These are phyloP conservation scores for Montipora foliosa DNA, from an alignment of 64 coral and sea anemone species.

Conservation along the genomic window DNA sequence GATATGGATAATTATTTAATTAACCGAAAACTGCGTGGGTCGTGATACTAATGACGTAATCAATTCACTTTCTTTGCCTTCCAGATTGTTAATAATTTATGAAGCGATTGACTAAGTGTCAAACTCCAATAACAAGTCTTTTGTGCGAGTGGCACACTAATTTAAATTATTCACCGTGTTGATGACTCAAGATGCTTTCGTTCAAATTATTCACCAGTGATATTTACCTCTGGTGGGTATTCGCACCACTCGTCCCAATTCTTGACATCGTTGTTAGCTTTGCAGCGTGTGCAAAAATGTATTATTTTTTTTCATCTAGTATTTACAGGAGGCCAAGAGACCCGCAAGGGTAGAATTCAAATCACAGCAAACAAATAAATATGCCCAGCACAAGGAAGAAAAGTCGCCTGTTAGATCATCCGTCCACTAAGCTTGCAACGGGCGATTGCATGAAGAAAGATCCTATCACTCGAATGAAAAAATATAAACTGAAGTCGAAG, in stretches of 20 bases:
- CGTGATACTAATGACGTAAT: slow-evolving; percentile 13
- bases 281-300: not conserved
- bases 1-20: slow-evolving; percentile 48
- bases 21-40: slow-evolving; percentile 39
- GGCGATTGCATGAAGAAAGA: slow-evolving; percentile 27
- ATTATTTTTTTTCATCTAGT: not conserved
- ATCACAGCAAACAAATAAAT: not conserved
- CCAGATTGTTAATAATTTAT: slow-evolving; percentile 37
- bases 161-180: slow-evolving; percentile 40
- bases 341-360: slow-evolving; percentile 19
- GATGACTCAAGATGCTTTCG: slow-evolving; percentile 49
- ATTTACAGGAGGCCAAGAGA: not conserved
- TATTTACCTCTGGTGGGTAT: not conserved
- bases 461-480: not conserved
- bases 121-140: slow-evolving; percentile 30
- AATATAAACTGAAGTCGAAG: slow-evolving; percentile 40
- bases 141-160: not conserved
- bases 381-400: slow-evolving; percentile 74
- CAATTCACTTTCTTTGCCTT: not conserved
- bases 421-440: slow-evolving; percentile 29
- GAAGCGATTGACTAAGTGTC: slow-evolving; percentile 12
- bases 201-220: not conserved
- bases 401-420: slow-evolving; percentile 37
- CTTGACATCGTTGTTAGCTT: not conserved
- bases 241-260: not conserved